These are phyloP conservation scores for Tubulanus polymorphus DNA, from an alignment of 2,888 invertebrate genomes.

Conservation along the genomic window DNA sequence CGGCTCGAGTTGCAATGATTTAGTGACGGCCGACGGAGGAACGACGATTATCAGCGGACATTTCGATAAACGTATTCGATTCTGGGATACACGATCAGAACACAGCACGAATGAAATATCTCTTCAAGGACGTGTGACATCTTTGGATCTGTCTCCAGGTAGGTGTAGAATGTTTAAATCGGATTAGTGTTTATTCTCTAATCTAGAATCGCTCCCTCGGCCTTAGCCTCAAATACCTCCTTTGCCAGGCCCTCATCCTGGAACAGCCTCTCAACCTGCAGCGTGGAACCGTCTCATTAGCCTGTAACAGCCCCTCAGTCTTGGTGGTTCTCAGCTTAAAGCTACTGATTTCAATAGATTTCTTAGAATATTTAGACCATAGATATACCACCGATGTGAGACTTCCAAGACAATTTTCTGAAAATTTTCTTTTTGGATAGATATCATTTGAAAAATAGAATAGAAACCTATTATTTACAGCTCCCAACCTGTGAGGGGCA, in stretches of 20 bases:
- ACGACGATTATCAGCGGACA: constrained; percentile 91
- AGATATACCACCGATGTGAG: too few relatives aligned
- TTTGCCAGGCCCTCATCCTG: background rate
- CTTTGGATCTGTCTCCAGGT: constrained; percentile 89
- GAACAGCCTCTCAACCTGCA: too few relatives aligned
- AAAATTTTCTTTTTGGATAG: too few relatives aligned
- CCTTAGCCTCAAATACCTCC: background rate
- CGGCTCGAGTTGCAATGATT: constrained; percentile 94
- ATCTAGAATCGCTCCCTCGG: background rate
- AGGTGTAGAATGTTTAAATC: constrained; percentile 22
- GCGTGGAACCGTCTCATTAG: too few relatives aligned
- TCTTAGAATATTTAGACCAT: too few relatives aligned
- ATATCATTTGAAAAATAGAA: too few relatives aligned
- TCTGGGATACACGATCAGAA: constrained; percentile 94
- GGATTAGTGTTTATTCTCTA: background rate
- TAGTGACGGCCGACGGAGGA: constrained; percentile 65
- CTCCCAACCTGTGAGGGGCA: too few relatives aligned
- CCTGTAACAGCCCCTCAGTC: too few relatives aligned
- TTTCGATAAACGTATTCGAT: constrained; percentile 90
- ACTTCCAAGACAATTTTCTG: too few relatives aligned
- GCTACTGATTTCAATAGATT: too few relatives aligned
- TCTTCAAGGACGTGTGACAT: constrained; percentile 90
- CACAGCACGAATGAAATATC: constrained; percentile 72
- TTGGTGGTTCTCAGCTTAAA: too few relatives aligned
- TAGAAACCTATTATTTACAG: too few relatives aligned